Base-by-base conservation (phyloP, 2,888 invertebrate genomes). In the Orgyia antiqua region DNA sequence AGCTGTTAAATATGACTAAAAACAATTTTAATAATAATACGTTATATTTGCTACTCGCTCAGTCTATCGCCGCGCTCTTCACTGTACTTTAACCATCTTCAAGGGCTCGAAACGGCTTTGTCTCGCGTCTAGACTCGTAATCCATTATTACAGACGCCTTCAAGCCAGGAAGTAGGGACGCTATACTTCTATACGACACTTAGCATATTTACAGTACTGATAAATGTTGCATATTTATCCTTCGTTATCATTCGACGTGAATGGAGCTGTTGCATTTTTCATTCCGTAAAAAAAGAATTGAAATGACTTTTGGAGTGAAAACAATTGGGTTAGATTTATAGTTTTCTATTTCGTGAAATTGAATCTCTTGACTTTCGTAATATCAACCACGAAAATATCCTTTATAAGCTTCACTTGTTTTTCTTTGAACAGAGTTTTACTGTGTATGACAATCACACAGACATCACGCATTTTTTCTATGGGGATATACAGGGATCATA, bases 71-170 rank as follows among this genome's bases (percentile, higher is more conserved):
- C 3, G 29, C 17, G 28, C 31, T 39, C 13, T 1, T 1, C 33
- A 40, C 19, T n/a, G 18, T 37, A 13, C 20, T 23, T 43, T 10
- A 29, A 13, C 30, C 44, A 46, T 36, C 42, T 55, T 52, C 44
- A 68, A 70, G 71, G 72, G 71, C 70, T 73, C 67, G 68, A 63
- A 73, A 61, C 69, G 69, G 73, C 76, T 79, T 78, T 76, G 79
- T 78, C 76, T 76, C 72, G 61, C 65, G 76, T 75, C 76, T 77
- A 79, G 79, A 75, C 79, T 74, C 69, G 75, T 80, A 82, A 82
- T 83, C 79, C 78, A 79, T 82, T 83, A 83, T 75, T 73, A 70
- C 70, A 69, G 63, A 68, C 73, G 65, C 73, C 65, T 60, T 62
- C 59, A 51, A 54, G 56, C 51, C 61, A 55, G 52, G 52, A 52